Evolutionary conservation across 1,140 invertebrate genomes (phyloP), one percentile per base, ranked within the genome.

Genomic region (Berghia stephanieae): DNA sequence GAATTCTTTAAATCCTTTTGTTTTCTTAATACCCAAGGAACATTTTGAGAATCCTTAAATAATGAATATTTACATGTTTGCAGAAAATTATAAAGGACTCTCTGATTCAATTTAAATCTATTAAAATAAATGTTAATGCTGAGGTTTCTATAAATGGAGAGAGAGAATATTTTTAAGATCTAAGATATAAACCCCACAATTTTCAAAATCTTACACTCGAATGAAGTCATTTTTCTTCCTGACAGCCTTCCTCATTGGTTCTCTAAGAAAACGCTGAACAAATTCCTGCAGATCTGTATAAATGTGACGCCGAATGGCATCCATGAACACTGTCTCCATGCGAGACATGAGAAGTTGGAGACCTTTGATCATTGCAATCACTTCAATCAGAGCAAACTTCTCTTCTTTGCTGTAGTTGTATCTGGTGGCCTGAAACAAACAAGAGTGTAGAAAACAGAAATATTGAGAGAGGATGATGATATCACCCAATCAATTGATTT

Each of bases 331-430:
- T 0, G 96, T 96, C 91, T 99, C 98, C 93, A 99, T 99, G 66
- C 97, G 91, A 5, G 96, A 94, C 95, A 99, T 97, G 52, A 99
- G 90, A 43, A 98, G 80, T 90, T 99, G 98, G 10, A 99, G 91
- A 2, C 98, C 97, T 91, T 99, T 99, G 81, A 99, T 98, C 97
- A 99, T 99, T 0, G 98, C 96, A 82, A 99, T 98, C 0, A 99
- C 95, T 91, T 99, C 97, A 81, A 99, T 98, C 49, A 99, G 90
- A 6, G 97, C 97, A 91, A 98, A 98, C 89, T 99, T 99, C 91
- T 99, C 98, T 85, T 98, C 96, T 36, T 95, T 94, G 10, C 94
- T 95, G 88, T 99, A 99, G 90, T 99, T 99, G 90, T 99, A 99
- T 31, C 96, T 92, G 0, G 98, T 99, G 0, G 98, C 96, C 92